Evolutionary conservation across 2,113 vertebrate genomes (phyloP).

Genomic region (Syrrhaptes paradoxus): DNA sequence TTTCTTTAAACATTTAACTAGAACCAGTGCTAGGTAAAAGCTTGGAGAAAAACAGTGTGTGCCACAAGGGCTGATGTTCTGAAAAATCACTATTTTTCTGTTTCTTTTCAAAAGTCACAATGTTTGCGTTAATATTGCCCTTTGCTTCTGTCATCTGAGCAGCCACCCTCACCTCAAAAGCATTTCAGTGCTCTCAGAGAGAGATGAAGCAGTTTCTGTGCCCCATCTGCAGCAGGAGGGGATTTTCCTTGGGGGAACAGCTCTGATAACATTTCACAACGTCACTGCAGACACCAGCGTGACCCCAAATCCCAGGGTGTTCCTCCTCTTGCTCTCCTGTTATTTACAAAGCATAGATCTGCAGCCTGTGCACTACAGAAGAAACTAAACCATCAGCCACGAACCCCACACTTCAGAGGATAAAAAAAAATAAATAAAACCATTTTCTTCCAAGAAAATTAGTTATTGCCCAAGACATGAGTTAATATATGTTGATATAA

Average conservation of each 20-base stretch:
- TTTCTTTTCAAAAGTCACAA: background rate
- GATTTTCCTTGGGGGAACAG: background rate
- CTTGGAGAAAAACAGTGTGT: background rate
- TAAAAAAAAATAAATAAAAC: background rate
- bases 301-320: background rate
- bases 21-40: background rate
- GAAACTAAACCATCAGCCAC: background rate
- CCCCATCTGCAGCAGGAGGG: background rate
- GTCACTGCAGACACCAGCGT: background rate
- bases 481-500: background rate
- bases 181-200: background rate
- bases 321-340: background rate
- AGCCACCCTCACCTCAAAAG: background rate
- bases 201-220: background rate
- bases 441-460: too few species aligned
- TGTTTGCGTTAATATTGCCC: background rate
- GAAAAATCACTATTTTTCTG: background rate
- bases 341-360: background rate
- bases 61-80: background rate
- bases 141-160: background rate
- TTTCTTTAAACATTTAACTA: too few species aligned
- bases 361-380: background rate
- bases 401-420: background rate
- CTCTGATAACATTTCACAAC: background rate
- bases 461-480: background rate